phyloP scores from a whole-genome alignment of 2,797 vertebrate genomes.

The Tarsius wallacei region DNA sequence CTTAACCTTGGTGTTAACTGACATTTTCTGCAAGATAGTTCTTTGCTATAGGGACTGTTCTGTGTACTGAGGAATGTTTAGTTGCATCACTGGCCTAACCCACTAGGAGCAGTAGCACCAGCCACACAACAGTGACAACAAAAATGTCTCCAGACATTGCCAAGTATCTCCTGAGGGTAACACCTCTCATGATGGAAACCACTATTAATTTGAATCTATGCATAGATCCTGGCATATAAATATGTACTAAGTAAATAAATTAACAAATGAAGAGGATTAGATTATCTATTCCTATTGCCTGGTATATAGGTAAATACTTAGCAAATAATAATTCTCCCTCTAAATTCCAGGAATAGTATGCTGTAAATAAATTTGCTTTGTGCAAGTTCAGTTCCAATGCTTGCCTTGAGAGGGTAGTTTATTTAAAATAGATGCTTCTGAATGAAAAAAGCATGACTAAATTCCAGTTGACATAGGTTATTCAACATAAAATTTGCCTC shows the following conservation, averaged over 20 bases:
- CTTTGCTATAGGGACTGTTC: not conserved
- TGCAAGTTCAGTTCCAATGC: not conserved
- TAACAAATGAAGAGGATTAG: slow-evolving; percentile 10
- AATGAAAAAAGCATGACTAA: slow-evolving; percentile 15
- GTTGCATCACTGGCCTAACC: not conserved
- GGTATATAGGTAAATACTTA: not conserved
- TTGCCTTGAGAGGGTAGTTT: not conserved
- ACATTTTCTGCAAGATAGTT: not conserved
- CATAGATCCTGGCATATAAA: not conserved
- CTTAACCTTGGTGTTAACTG: not conserved
- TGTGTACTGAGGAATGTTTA: not conserved
- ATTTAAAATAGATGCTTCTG: not conserved
- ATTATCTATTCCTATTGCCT: not conserved
- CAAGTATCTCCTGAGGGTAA: not conserved
- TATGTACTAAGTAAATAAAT: not conserved
- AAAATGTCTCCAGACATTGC: not conserved
- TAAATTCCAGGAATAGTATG: not conserved
- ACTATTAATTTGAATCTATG: not conserved
- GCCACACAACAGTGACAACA: not conserved
- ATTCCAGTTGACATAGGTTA: not conserved
- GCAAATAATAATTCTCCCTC: not conserved
- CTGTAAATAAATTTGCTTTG: not conserved
- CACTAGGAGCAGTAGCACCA: not conserved
- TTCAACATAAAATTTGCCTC: not conserved
- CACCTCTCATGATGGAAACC: not conserved